Conservation (phyloP, 2,113 vertebrate genomes). For the Bungarus multicinctus region DNA sequence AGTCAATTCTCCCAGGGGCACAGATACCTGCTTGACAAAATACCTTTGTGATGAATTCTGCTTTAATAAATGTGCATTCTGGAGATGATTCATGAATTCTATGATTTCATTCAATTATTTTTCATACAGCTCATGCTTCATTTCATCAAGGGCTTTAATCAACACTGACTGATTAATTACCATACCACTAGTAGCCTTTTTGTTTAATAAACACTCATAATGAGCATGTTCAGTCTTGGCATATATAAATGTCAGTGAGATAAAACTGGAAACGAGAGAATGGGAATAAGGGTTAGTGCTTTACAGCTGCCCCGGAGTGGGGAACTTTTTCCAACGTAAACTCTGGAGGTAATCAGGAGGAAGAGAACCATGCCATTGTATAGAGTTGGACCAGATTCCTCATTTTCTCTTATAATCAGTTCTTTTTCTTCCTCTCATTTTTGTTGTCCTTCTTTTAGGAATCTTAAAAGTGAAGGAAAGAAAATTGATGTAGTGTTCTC, state of each 20-base stretch:
- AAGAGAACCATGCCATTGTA: background rate
- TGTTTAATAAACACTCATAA: conserved; percentile 68
- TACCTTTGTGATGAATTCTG: conserved; percentile 66
- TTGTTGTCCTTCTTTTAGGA: background rate
- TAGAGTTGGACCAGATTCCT: background rate
- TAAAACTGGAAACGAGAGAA: conserved; percentile 38
- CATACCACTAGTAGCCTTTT: conserved; percentile 60
- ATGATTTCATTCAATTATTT: conserved; percentile 74
- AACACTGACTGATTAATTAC: conserved; percentile 72
- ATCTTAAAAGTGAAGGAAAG: background rate
- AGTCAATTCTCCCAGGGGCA: conserved; percentile 49
- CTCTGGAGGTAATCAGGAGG: background rate
- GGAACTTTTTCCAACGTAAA: background rate
- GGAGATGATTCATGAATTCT: conserved; percentile 70
- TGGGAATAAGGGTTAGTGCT: background rate
- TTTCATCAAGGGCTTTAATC: conserved; percentile 71
- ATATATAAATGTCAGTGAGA: conserved; percentile 54
- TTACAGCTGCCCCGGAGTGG: conserved; percentile 7
- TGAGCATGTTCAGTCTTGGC: conserved; percentile 57
- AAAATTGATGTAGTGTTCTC: background rate
- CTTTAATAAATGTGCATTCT: conserved; percentile 68
- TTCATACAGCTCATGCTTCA: conserved; percentile 70
- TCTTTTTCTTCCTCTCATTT: background rate
- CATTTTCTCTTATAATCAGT: background rate
- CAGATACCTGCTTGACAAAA: conserved; percentile 62